phyloP scores from a whole-genome alignment of 2,113 vertebrate species.

The Nothocercus julius region DNA sequence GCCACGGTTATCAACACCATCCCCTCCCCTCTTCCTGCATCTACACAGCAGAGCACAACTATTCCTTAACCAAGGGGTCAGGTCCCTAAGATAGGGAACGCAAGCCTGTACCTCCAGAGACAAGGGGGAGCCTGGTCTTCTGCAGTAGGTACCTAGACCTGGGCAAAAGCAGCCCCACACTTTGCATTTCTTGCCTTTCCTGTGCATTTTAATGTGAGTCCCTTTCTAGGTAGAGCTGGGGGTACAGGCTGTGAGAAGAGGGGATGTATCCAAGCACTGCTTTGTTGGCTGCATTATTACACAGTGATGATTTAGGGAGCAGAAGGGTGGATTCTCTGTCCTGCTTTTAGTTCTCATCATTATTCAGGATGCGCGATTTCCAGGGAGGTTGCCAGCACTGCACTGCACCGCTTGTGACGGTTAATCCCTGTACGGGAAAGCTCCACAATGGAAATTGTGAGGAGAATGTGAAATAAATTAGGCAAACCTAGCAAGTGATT shows the following conservation, averaged over 20 bases:
- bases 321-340: constrained; percentile 24
- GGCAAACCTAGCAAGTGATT: constrained; percentile 43
- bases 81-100: not conserved
- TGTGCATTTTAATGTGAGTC: fast-evolving
- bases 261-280: not conserved
- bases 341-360: constrained; percentile 43
- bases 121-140: fast-evolving
- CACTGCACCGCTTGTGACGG: constrained; percentile 46
- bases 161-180: not conserved
- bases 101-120: not conserved
- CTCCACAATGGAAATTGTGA: constrained; percentile 50
- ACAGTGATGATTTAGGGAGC: not conserved
- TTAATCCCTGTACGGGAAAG: constrained; percentile 24
- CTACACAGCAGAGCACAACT: not conserved
- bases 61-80: not conserved
- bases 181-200: not conserved
- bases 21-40: not conserved
- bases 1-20: not conserved
- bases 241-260: not conserved
- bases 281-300: not conserved
- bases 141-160: fast-evolving
- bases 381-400: constrained; percentile 61
- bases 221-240: fast-evolving
- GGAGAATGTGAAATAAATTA: constrained; percentile 35
- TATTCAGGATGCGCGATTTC: constrained; percentile 62